phyloP scores from a whole-genome alignment of 2,888 invertebrate species.

The Mesodorylaimus sp. region DNA sequence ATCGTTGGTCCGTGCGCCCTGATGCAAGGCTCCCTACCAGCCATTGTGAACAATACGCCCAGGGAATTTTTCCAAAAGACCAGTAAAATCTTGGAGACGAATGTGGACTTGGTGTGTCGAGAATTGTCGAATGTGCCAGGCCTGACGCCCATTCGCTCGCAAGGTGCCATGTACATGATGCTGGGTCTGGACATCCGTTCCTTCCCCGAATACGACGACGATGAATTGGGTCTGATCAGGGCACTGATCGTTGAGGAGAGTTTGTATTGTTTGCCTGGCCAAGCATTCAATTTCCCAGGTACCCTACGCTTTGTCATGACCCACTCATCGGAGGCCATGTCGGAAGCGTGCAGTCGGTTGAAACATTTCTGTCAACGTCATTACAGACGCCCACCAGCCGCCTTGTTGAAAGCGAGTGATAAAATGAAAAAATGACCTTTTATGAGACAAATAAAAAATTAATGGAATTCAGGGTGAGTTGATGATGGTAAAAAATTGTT shows the following conservation, averaged over 20 bases:
- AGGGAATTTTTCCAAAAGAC: constrained; percentile 61
- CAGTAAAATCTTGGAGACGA: constrained; percentile 46
- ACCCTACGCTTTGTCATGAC: constrained; percentile 84
- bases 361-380: constrained; percentile 49
- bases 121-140: constrained; percentile 53
- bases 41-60: constrained; percentile 65
- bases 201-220: constrained; percentile 52
- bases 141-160: constrained; percentile 69
- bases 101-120: constrained; percentile 59
- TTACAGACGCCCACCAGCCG: no score
- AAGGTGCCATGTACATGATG: constrained; percentile 99
- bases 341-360: constrained; percentile 69
- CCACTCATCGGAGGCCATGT: constrained; percentile 61
- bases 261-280: constrained; percentile 86
- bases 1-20: constrained; percentile 55
- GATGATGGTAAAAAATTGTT: no score
- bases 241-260: constrained; percentile 75
- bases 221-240: constrained; percentile 70
- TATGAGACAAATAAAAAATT: no score
- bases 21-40: constrained; percentile 68
- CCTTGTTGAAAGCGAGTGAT: no score
- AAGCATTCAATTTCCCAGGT: constrained; percentile 73
- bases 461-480: no score
- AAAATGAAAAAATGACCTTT: no score
- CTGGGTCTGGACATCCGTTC: constrained; percentile 52